Evolutionary conservation across 2,113 vertebrate genomes (phyloP).

Genomic region (Crotalus helleri): DNA sequence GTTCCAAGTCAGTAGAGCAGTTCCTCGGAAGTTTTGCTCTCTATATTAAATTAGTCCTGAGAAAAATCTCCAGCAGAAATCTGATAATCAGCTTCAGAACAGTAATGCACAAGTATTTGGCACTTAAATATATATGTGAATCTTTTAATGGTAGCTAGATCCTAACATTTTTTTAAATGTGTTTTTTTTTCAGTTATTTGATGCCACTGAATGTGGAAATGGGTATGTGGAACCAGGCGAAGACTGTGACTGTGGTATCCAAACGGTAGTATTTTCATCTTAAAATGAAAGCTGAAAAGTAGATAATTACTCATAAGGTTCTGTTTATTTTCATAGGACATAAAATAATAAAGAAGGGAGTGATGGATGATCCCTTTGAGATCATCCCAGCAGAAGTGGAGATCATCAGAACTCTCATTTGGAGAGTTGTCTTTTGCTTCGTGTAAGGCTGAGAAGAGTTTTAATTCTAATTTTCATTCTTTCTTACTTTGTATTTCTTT

Average conservation of each 20-base stretch:
- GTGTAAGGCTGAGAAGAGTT: neutral
- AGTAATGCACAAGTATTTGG: neutral
- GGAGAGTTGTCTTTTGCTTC: neutral
- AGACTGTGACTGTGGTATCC: constrained; percentile 93
- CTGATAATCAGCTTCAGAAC: neutral
- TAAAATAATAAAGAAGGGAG: neutral
- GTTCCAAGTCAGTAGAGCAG: neutral
- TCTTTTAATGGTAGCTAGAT: neutral
- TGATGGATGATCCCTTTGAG: neutral
- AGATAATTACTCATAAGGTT: neutral
- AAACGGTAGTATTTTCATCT: constrained; percentile 71
- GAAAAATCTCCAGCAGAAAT: neutral
- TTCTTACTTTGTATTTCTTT: neutral
- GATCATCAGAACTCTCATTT: neutral
- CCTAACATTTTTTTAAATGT: neutral
- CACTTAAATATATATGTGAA: neutral
- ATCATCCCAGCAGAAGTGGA: neutral
- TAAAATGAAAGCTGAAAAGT: neutral
- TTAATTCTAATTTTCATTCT: neutral
- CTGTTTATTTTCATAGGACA: neutral
- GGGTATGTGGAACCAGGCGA: constrained; percentile 95
- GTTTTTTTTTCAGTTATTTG: constrained; percentile 81
- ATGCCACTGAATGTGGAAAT: constrained; percentile 90
- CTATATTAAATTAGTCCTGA: neutral
- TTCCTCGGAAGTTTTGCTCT: neutral